phyloP scores from a whole-genome alignment of 2,113 vertebrate genomes.

The Oreochromis aureus region DNA sequence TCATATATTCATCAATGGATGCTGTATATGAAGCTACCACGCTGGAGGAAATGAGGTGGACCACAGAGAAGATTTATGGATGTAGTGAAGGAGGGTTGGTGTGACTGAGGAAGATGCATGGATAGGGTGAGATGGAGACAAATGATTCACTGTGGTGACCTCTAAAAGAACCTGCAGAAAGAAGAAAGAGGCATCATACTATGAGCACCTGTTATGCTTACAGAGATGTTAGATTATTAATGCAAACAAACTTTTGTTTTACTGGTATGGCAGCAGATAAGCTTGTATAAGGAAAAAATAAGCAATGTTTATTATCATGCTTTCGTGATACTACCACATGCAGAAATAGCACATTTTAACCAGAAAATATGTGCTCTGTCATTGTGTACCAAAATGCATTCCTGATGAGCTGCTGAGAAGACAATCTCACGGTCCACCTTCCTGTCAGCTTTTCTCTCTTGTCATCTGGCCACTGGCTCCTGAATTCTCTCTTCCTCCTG shows the following conservation, averaged over 20 bases:
- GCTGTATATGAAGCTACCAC: background rate
- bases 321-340: accelerated
- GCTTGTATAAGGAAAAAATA: background rate
- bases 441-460: constrained; percentile 3
- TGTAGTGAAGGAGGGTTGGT: background rate
- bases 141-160: background rate
- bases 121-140: background rate
- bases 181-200: background rate
- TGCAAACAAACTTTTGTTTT: background rate
- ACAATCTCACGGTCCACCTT: background rate
- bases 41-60: background rate
- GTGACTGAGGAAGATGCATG: background rate
- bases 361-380: background rate
- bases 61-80: background rate
- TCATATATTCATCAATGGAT: background rate
- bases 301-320: background rate
- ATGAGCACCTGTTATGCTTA: background rate
- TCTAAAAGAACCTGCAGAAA: background rate
- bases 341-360: background rate
- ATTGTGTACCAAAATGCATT: background rate
- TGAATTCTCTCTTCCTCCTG: background rate
- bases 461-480: background rate
- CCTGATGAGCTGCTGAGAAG: background rate
- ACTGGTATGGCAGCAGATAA: background rate
- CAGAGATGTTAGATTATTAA: background rate